Base-by-base conservation (phyloP, 2,113 vertebrate genomes). In the Nibea albiflora region DNA sequence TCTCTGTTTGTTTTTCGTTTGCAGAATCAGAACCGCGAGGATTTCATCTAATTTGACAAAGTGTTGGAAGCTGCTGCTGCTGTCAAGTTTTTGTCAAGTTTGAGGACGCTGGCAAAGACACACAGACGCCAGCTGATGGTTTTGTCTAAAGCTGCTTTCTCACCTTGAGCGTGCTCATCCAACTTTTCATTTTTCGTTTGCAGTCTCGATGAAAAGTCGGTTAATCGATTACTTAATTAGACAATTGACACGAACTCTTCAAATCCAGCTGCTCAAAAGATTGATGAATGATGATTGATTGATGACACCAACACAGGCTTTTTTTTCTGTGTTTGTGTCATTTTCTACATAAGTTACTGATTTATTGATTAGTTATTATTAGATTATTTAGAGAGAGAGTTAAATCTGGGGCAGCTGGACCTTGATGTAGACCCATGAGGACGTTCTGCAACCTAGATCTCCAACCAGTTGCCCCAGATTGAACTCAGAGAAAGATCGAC, bases 41-140 rank as follows among this genome's bases (percentile, higher is more conserved):
- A 35, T 70, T 24, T 58, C 11, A 56, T 72, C 65, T 17, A 4
- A 42, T 31, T 61, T 61, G 15, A 8, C 19, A 46, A 35, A 64
- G 50, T 17, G 52, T 42, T 70, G 12, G 12, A 83, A 52, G 73
- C 4, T 35, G 35, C 35, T 60, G 28, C 28, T 60, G 73, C 64
- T 39, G 44, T 31, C 46, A 12, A 16, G 28, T 62, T 74, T 80
- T 26, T 75, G 9, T 1, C 31, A 46, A 22, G 35, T 52, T n/a
- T 49, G 19, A 35, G 64, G 58, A 73, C 58, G 49, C 20, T 47
- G 46, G 8, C 58, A 58, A 11, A 35, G 58, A 76, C 24, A 22
- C 39, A 70, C 31, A 35, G 19, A 47, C 3, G 44, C 4, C 0
- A 47, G 65, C 4, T 57, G 22, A 31, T 16, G 35, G 22, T 47